Evolutionary conservation across 2,113 vertebrate species (phyloP).

Genomic region (Cyprinodon brontotheroides): DNA sequence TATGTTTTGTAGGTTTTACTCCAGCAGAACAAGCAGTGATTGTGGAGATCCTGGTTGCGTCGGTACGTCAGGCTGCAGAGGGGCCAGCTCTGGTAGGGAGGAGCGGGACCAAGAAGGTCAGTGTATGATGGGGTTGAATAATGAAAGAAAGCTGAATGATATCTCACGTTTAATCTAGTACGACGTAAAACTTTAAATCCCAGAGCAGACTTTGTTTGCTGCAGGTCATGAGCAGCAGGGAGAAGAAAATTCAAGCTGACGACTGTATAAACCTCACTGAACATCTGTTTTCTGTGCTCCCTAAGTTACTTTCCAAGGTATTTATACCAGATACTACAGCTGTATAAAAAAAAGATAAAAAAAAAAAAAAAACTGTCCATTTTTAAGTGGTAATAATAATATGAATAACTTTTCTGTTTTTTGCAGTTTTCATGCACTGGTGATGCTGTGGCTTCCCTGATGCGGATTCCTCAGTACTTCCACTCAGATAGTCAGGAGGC

Average conservation of each 20-base stretch:
- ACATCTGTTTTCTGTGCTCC: constrained; percentile 84
- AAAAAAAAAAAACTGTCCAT: background rate
- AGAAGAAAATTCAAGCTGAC: constrained; percentile 85
- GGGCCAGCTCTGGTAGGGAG: constrained; percentile 84
- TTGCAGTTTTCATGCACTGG: constrained; percentile 83
- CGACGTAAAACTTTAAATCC: no score
- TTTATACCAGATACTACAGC: background rate
- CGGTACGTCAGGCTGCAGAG: constrained; percentile 86
- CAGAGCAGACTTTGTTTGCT: background rate
- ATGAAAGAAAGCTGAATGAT: background rate
- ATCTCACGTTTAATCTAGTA: background rate
- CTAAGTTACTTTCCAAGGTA: constrained; percentile 88
- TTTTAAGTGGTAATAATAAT: background rate
- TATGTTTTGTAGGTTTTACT: constrained; percentile 73
- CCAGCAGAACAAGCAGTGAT: constrained; percentile 77
- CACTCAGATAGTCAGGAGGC: constrained; percentile 75
- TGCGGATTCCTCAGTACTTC: constrained; percentile 88
- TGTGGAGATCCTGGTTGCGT: constrained; percentile 85
- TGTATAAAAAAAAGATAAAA: background rate
- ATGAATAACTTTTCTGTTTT: background rate
- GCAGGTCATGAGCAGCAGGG: constrained; percentile 78
- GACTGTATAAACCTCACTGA: constrained; percentile 87
- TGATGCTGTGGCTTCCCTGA: constrained; percentile 81
- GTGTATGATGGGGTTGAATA: background rate
- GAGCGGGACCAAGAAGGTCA: constrained; percentile 85